Evolutionary conservation across 2,113 vertebrate genomes (phyloP).

Genomic region (Gymnobelideus leadbeateri): DNA sequence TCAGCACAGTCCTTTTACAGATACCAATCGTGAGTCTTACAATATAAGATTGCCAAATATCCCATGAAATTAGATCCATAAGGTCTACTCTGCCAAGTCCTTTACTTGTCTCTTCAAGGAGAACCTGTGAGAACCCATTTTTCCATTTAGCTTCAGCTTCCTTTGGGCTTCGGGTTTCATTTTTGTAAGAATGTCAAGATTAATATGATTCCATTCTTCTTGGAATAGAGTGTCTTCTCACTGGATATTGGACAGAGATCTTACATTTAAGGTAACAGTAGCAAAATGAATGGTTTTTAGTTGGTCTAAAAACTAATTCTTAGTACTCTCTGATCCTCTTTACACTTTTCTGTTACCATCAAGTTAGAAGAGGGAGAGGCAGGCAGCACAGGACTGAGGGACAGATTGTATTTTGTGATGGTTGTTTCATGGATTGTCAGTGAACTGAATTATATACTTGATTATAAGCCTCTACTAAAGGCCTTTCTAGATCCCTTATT

Average conservation of each 20-base stretch:
- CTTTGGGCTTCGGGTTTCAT: not conserved
- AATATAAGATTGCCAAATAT: not conserved
- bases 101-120: not conserved
- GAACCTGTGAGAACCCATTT: not conserved
- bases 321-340: not conserved
- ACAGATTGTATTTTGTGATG: not conserved
- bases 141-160: not conserved
- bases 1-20: not conserved
- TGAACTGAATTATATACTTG: not conserved
- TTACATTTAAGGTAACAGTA: not conserved
- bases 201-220: not conserved
- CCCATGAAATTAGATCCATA: not conserved
- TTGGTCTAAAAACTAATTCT: not conserved
- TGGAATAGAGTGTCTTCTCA: not conserved
- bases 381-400: not conserved
- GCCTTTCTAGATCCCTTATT: not conserved
- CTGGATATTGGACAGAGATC: not conserved
- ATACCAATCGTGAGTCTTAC: not conserved
- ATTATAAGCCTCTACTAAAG: not conserved
- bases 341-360: not conserved
- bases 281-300: not conserved
- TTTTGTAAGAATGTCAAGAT: not conserved
- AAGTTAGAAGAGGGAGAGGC: not conserved
- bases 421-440: not conserved
- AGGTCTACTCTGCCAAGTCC: not conserved